Base-by-base conservation (phyloP, 2,797 vertebrate genomes). In the Sphaeramia orbicularis region DNA sequence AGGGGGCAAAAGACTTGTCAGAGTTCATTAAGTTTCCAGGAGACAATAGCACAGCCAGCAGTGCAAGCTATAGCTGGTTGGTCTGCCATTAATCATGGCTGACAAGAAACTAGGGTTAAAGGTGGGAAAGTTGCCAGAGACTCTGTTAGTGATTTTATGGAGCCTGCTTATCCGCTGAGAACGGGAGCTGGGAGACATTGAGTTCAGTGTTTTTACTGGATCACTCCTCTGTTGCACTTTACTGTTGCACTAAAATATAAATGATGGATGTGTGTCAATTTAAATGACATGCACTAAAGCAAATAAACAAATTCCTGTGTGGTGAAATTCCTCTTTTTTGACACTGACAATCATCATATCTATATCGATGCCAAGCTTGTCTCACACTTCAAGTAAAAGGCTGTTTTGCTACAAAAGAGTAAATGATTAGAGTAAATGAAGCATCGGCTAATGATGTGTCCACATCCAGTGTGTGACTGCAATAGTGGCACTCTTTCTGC, bases 1-100 rank as follows among this genome's bases (percentile, higher is more conserved):
- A 70, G 67, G 72, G 36, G 55, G 79, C 86, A 87, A 83, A 86
- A 89, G 88, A 80, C 84, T 92, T 95, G 95, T 94, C 94, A 87
- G 90, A 92, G 86, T 87, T 86, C 71, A 82, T 88, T 71, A 79
- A 75, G 83, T 71, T 68, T 76, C 82, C 64, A 47, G 74, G 85
- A 84, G 78, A 89, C 86, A 86, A 86, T 70, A 70, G 75, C 40
- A 68, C 47, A 61, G 74, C 53, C 55, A 64, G 77, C 80, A 76
- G 71, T 53, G 69, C 50, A 27, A 76, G 80, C 80, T 63, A 81
- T 55, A 76, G 74, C 70, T 75, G 85, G 79, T 75, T 74, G 80
- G 80, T 41, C 57, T 66, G 81, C 68, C 88, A 90, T 92, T 92
- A 90, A 91, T 91, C 86, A 90, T 40, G 69, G 83, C 81, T 90